These are phyloP conservation scores for Rhagophthalmus giganteus DNA, from an alignment of 2,888 invertebrate species.

Conservation along the genomic window DNA sequence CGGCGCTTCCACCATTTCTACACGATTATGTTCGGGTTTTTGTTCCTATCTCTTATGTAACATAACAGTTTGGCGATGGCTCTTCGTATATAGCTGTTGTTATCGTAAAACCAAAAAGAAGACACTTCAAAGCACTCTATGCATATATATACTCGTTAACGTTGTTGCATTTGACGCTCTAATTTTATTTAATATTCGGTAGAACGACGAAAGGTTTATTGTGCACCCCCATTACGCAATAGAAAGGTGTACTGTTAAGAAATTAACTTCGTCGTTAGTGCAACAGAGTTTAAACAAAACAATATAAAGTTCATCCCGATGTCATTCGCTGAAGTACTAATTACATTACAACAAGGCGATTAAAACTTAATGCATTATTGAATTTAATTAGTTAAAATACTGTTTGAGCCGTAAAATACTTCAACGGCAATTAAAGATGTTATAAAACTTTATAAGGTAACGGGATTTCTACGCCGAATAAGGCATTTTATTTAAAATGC, in stretches of 20 bases:
- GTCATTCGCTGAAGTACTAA: constrained; percentile 43
- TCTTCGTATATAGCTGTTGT: constrained; percentile 10
- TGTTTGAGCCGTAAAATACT: too few relatives aligned
- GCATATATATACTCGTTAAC: too few relatives aligned
- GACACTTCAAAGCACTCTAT: constrained; percentile 11
- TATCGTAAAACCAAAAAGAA: constrained; percentile 12
- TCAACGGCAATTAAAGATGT: too few relatives aligned
- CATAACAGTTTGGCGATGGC: constrained; percentile 26
- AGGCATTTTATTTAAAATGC: too few relatives aligned
- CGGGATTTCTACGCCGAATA: too few relatives aligned
- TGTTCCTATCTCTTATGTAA: constrained; percentile 28
- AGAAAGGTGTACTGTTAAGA: constrained; percentile 22
- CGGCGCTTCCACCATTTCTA: constrained; percentile 27
- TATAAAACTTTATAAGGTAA: too few relatives aligned
- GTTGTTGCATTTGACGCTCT: too few relatives aligned
- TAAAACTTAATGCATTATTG: constrained; percentile 44
- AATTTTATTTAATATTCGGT: too few relatives aligned
- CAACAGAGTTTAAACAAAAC: constrained; percentile 32
- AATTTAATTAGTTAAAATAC: constrained; percentile 47
- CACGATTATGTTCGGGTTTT: constrained; percentile 23
- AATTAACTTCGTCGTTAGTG: constrained; percentile 21
- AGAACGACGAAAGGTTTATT: too few relatives aligned
- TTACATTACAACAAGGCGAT: constrained; percentile 49
- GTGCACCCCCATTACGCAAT: constrained; percentile 8
- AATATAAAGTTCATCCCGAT: constrained; percentile 41